These are phyloP conservation scores for Lethocerus indicus DNA, from an alignment of 1,140 invertebrate genomes.

Conservation along the genomic window DNA sequence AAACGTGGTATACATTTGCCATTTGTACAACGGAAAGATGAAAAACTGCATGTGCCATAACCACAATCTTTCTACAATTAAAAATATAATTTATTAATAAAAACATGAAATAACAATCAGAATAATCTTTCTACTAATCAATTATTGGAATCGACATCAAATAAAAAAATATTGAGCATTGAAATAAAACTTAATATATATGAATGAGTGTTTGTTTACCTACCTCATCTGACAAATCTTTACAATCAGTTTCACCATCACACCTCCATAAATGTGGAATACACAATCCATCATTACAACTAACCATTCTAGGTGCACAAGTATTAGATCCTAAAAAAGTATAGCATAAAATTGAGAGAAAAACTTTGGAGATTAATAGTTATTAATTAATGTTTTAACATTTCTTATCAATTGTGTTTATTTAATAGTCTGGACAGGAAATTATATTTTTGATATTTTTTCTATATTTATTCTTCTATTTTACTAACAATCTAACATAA, in stretches of 20 bases:
- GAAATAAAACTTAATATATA: not conserved
- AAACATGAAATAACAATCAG: not conserved
- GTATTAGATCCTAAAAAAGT: not conserved
- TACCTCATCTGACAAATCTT: constrained; percentile 47
- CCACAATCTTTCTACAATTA: not conserved
- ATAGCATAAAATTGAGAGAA: not conserved
- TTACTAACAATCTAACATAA: no score
- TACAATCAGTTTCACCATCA: constrained; percentile 51
- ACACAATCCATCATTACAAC: constrained; percentile 26
- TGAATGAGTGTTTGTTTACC: no score
- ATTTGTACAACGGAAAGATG: constrained; percentile 16
- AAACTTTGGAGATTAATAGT: not conserved
- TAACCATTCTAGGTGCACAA: not conserved
- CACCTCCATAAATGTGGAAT: constrained; percentile 40
- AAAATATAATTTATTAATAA: not conserved
- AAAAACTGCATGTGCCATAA: constrained; percentile 1
- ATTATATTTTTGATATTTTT: no score
- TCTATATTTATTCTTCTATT: no score
- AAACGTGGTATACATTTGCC: constrained; percentile 37
- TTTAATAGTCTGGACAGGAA: no score
- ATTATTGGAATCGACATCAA: not conserved
- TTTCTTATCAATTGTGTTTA: no score
- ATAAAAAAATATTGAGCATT: not conserved
- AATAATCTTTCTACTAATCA: not conserved
- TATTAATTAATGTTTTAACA: not conserved